Evolutionary conservation across 2,113 vertebrate genomes (phyloP).

Genomic region (Mugil cephalus): DNA sequence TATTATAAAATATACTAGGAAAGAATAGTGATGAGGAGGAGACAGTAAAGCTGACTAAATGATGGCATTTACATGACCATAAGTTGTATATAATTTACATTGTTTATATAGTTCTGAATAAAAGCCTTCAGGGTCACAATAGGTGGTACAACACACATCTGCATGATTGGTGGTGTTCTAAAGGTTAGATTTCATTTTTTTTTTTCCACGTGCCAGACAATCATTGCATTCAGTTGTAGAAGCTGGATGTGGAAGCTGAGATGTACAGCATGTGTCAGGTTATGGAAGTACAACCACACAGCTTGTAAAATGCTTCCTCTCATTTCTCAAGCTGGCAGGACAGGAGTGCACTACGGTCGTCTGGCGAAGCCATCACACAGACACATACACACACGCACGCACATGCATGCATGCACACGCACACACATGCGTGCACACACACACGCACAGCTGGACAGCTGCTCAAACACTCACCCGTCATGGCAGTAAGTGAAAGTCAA

Average conservation of each 20-base stretch:
- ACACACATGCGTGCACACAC: constrained; percentile 19
- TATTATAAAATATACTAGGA: too few species aligned
- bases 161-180: neutral
- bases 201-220: neutral
- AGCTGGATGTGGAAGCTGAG: constrained; percentile 11
- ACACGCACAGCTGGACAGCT: constrained; percentile 53
- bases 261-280: constrained; percentile 15
- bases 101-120: too few species aligned
- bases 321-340: constrained; percentile 58
- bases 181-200: neutral
- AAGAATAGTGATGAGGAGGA: neutral
- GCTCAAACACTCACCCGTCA: constrained; percentile 49
- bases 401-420: constrained; percentile 7
- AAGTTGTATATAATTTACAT: too few species aligned
- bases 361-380: constrained; percentile 54
- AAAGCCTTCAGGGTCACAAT: neutral
- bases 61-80: neutral
- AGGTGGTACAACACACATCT: neutral
- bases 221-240: neutral
- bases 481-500: constrained; percentile 55
- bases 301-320: constrained; percentile 69
- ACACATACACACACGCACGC: constrained; percentile 12
- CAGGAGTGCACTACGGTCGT: constrained; percentile 28
- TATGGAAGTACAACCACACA: constrained; percentile 39
- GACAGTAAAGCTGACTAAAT: neutral